Conservation (phyloP, 2,113 vertebrate genomes). For the Tauraco erythrolophus region DNA sequence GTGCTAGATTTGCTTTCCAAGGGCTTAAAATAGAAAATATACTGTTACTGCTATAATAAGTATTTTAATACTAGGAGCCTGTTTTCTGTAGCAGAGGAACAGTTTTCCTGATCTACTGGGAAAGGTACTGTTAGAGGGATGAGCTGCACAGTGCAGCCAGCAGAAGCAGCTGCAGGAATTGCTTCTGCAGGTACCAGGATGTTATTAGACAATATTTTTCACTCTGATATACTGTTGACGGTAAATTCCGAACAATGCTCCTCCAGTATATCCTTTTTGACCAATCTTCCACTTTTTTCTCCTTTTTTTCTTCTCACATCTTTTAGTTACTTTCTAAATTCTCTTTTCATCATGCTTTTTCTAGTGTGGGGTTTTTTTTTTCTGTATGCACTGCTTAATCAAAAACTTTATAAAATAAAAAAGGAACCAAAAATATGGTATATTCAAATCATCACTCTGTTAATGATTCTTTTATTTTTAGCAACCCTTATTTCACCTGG, state of each 20-base stretch:
- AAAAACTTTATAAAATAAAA: not conserved
- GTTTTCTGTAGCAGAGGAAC: not conserved
- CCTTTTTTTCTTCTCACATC: not conserved
- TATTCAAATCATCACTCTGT: not conserved
- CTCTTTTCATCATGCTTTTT: not conserved
- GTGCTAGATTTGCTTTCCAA: not conserved
- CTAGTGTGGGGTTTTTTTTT: accelerated
- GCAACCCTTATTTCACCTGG: not conserved
- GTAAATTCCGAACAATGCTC: not conserved
- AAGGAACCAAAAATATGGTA: not conserved
- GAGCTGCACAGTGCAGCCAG: not conserved
- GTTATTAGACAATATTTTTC: not conserved
- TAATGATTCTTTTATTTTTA: not conserved
- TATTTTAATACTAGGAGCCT: not conserved
- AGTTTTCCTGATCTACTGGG: not conserved
- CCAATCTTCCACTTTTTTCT: not conserved
- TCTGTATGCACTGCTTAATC: not conserved
- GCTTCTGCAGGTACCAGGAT: not conserved
- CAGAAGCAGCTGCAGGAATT: not conserved
- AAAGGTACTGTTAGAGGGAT: not conserved
- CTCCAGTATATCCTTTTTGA: not conserved
- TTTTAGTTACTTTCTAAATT: not conserved
- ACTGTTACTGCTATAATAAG: not conserved
- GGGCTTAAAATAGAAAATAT: not conserved
- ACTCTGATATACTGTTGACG: not conserved